These are phyloP conservation scores for Eupristina koningsbergeri DNA, from an alignment of 1,140 invertebrate genomes.

Conservation along the genomic window DNA sequence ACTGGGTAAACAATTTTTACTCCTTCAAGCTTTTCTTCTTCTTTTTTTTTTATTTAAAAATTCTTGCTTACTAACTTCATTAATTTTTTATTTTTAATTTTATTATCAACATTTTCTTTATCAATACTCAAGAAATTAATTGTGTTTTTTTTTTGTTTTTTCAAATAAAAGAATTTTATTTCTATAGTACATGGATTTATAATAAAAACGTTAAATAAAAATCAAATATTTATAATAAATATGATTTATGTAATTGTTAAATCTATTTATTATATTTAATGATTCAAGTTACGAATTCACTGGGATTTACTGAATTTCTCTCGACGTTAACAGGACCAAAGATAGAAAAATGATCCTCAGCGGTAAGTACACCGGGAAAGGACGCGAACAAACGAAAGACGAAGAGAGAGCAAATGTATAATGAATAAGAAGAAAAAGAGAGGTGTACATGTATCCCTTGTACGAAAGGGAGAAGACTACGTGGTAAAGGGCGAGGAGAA, in stretches of 20 bases:
- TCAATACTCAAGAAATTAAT: too few species aligned
- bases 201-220: too few species aligned
- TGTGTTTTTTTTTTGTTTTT: too few species aligned
- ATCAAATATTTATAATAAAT: too few species aligned
- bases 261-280: neutral
- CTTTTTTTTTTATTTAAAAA: too few species aligned
- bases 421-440: constrained; percentile 3
- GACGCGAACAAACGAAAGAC: neutral
- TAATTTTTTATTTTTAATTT: too few species aligned
- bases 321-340: neutral
- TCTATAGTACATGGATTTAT: too few species aligned
- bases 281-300: neutral
- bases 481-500: constrained; percentile 22
- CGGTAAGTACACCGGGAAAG: neutral
- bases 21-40: too few species aligned
- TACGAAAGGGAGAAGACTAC: constrained; percentile 1
- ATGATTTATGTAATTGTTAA: neutral
- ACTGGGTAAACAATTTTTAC: too few species aligned
- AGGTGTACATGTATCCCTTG: neutral
- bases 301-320: neutral
- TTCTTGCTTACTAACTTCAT: too few species aligned
- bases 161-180: too few species aligned
- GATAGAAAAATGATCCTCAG: neutral
- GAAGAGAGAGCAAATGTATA: neutral
- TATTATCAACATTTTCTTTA: too few species aligned